Base-by-base conservation (phyloP, 2,888 invertebrate genomes). In the Orthosia incerta region DNA sequence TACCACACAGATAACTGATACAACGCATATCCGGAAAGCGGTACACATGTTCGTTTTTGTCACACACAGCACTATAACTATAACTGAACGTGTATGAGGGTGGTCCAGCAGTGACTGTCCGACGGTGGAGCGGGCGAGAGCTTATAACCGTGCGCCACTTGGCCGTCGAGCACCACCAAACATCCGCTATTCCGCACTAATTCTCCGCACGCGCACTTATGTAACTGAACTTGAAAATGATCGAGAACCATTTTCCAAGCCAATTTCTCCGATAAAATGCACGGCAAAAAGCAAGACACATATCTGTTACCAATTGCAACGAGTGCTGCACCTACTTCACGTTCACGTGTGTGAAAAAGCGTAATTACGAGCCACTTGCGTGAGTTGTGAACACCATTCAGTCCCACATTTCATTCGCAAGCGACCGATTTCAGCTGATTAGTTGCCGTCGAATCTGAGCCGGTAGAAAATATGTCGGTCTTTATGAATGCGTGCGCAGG, bases 101-200 rank as follows among this genome's bases (percentile, higher is more conserved):
- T 95, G 93, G 91, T 93, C 92, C 92, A 91, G 89, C 91, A 89
- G 92, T 94, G 91, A 96, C 96, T 96, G 96, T 91, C 93, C 89
- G 92, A 89, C 91, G 89, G 87, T 92, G 93, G 89, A 89, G 91
- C 91, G 91, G 92, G 93, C 91, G 92, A 94, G 94, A 93, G 93
- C 94, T 96, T 96, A 96, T 96, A 96, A 95, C 94, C 91, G 94
- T 91, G 93, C 93, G 93, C 93, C 93, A 94, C 94, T 93, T 93
- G 92, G 90, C 91, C 95, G 95, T 93, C 92, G 94, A 93, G 94
- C 95, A 94, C 94, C 95, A 95, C 94, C 95, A 94, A 94, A 95
- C 95, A 96, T 96, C 96, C 96, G 96, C 96, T 93, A 96, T 96
- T 96, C 96, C 95, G 96, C 96, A 96, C 96, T 93, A 96, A 93